Evolutionary conservation across 2,113 vertebrate genomes (phyloP).

Genomic region (Aldabrachelys gigantea): DNA sequence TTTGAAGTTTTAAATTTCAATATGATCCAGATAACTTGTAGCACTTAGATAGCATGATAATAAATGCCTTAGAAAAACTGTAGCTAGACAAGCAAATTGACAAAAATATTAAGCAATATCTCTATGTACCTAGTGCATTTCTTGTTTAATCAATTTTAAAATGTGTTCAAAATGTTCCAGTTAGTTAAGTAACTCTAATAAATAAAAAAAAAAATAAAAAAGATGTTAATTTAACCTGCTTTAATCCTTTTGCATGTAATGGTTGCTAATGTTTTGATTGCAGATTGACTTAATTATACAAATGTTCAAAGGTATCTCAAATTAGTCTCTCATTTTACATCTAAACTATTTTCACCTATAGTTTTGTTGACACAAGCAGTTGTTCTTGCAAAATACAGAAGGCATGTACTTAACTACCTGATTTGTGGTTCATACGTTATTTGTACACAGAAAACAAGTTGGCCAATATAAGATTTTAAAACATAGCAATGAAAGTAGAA

Average conservation of each 20-base stretch:
- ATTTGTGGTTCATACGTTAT: not conserved
- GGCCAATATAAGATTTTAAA: not conserved
- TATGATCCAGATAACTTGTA: not conserved
- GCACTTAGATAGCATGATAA: not conserved
- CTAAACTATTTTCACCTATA: not conserved
- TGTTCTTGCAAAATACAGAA: not conserved
- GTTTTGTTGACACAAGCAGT: not conserved
- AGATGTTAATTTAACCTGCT: not conserved
- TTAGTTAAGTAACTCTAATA: not conserved
- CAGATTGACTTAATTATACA: not conserved
- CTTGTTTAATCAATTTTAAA: not conserved
- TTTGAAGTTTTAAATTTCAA: not conserved
- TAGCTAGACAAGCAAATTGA: not conserved
- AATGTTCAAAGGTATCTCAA: not conserved
- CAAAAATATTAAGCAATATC: not conserved
- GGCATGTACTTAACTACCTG: not conserved
- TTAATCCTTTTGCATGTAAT: not conserved
- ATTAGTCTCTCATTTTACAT: not conserved
- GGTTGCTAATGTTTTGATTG: not conserved
- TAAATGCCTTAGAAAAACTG: not conserved
- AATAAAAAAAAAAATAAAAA: fast-evolving
- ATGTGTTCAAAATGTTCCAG: not conserved
- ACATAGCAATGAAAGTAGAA: not conserved
- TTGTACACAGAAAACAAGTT: not conserved
- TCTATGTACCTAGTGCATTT: not conserved